Evolutionary conservation across 2,888 invertebrate species (phyloP), one percentile per base, ranked within the genome.

Genomic region (Heterodera filipjevi): DNA sequence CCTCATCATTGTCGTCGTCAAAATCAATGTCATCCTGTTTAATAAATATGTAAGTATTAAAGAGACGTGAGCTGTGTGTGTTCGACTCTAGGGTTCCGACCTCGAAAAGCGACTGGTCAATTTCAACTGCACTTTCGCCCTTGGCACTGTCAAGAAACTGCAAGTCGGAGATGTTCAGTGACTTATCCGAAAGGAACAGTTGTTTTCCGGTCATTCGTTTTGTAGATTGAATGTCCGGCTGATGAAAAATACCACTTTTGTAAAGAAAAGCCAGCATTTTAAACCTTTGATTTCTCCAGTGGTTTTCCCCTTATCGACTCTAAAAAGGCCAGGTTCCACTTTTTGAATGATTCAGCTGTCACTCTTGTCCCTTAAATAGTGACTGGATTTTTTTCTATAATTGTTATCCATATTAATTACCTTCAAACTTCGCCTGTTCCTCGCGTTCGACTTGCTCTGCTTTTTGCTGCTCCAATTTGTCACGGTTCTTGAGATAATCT

Each of bases 81-180:
- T 0, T 27, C 8, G 27, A n/a, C 22, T 14, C 22, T 19, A 12
- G 27, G 5, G 71, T 71, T 3, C 14, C 49, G 35, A 79, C 85
- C 82, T 88, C 95, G 90, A 96, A 96, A 30, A 96, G 90, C 32
- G 95, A 94, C 90, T 96, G 95, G 90, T 96, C 95, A 68, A 96
- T 95, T 91, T 95, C 95, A 32, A 84, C 83, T 49, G 72, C 66
- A 27, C 74, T 77, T 22, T 33, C 66, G 16, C 49, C 76, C 22
- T 66, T 66, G 12, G 76, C 76, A 92, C 82, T 84, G 49, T 86
- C 86, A 35, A 88, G 83, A 64, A 89, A 77, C n/a, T 84, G 84
- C 80, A 99, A 93, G 92, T 99, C 99, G 6, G 98, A 98, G 87
- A 96, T 95, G 90, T 94, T 95, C 84, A 99, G 92, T 1, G 96